These are phyloP conservation scores for Drosophila paulistorum DNA, from an alignment of 1,140 invertebrate species.

Conservation along the genomic window DNA sequence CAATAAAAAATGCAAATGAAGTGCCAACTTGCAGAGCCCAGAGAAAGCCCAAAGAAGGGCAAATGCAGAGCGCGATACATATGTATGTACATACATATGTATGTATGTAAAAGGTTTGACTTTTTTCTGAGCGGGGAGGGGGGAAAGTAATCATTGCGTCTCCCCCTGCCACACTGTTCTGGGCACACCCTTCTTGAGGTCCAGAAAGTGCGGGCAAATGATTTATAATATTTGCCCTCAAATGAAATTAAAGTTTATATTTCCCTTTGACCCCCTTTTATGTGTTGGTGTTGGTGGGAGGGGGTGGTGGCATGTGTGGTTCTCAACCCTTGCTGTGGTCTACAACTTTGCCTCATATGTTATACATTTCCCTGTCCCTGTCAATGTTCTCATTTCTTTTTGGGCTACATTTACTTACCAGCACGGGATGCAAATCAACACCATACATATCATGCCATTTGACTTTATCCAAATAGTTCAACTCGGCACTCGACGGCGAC, in stretches of 20 bases:
- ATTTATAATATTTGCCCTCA: conserved; percentile 80
- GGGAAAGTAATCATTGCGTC: conserved; percentile 54
- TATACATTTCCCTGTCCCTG: not conserved
- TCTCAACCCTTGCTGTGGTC: conserved; percentile 38
- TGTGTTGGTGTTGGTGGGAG: conserved; percentile 24
- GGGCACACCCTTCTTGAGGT: not conserved
- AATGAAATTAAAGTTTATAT: conserved; percentile 80
- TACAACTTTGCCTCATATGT: conserved; percentile 12
- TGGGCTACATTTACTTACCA: conserved; percentile 82
- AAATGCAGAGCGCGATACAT: conserved; percentile 19
- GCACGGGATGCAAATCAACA: conserved; percentile 92
- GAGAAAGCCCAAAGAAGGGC: conserved; percentile 2
- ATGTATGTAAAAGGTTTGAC: conserved; percentile 9
- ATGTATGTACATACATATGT: not conserved
- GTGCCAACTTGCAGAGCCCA: conserved; percentile 73
- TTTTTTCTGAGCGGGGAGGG: conserved; percentile 13
- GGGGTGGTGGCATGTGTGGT: conserved; percentile 19
- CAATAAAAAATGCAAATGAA: conserved; percentile 82
- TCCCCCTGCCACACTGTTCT: not conserved
- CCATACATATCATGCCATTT: conserved; percentile 99
- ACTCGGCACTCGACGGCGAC: conserved; percentile 89
- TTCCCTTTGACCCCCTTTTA: conserved; percentile 68
- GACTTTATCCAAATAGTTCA: conserved; percentile 96
- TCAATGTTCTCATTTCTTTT: not conserved
- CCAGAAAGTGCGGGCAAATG: conserved; percentile 65